Percentiles rank a stretch among this genome's conserved stretches.
Evolutionary conservation across 2,113 vertebrate genomes (phyloP).

Genomic region (Gorsachius goisagi): DNA sequence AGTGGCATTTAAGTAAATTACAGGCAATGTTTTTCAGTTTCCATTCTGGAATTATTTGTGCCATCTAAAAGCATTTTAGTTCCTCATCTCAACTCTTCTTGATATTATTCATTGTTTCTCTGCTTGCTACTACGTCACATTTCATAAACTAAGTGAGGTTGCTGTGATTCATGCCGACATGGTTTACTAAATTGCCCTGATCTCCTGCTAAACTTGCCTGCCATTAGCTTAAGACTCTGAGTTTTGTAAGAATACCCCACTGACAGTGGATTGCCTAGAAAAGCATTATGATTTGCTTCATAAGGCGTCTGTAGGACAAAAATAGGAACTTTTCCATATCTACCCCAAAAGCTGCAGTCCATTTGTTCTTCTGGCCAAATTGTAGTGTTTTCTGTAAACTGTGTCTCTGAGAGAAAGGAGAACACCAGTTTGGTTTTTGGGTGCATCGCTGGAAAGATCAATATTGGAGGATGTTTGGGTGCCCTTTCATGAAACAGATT

Average conservation of each 20-base stretch:
- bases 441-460: rapidly evolving
- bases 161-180: background rate
- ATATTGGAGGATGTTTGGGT: background rate
- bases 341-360: background rate
- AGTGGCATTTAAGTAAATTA: background rate
- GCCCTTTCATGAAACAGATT: background rate
- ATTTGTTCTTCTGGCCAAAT: background rate
- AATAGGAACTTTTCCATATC: background rate
- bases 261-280: background rate
- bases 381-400: background rate
- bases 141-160: background rate
- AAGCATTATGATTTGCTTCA: background rate
- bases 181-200: background rate
- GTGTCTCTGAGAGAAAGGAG: background rate
- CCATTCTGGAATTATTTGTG: background rate
- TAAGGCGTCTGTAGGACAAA: background rate
- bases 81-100: background rate
- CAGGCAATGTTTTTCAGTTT: background rate
- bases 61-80: background rate
- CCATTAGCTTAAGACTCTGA: background rate
- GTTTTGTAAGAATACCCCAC: background rate
- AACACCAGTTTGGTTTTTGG: background rate
- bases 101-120: background rate
- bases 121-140: background rate
- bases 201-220: background rate